phyloP scores from a whole-genome alignment of 2,888 invertebrate genomes.

The Hydroisotoma schaefferi region DNA sequence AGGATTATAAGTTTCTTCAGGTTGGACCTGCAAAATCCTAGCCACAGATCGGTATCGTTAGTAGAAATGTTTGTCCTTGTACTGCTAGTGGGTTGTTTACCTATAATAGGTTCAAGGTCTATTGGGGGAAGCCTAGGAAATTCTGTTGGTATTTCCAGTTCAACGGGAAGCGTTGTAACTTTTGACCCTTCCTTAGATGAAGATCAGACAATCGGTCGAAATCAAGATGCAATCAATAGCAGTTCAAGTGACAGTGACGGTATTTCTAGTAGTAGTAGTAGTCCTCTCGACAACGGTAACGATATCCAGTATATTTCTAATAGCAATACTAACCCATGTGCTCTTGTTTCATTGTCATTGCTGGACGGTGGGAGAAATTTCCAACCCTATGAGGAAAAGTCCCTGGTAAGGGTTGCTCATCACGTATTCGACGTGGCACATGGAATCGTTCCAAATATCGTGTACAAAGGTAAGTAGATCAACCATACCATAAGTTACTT shows the following conservation, averaged over 20 bases:
- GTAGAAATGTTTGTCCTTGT: neutral
- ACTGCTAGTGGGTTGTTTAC: slow-evolving; percentile 19
- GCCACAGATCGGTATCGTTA: too few relatives aligned
- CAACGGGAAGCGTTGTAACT: slow-evolving; percentile 14
- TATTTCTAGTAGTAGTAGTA: slow-evolving; percentile 1
- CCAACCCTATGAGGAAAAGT: slow-evolving; percentile 40
- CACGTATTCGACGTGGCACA: slow-evolving; percentile 41
- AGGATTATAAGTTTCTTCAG: neutral
- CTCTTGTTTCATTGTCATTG: slow-evolving; percentile 28
- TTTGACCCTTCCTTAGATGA: slow-evolving; percentile 14
- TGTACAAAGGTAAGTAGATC: slow-evolving; percentile 46
- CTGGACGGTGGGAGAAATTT: slow-evolving; percentile 27
- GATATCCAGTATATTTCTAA: too few relatives aligned
- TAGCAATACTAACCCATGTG: slow-evolving; percentile 22
- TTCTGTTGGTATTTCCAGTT: too few relatives aligned
- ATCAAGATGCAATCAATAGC: neutral
- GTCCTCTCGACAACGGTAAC: too few relatives aligned
- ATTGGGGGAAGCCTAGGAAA: slow-evolving; percentile 32
- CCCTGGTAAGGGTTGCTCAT: slow-evolving; percentile 40
- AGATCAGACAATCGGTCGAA: neutral
- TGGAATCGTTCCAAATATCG: slow-evolving; percentile 42
- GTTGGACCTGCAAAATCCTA: too few relatives aligned
- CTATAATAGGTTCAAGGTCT: slow-evolving; percentile 37
- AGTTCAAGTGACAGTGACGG: neutral
- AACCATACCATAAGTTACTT: too few relatives aligned